These are phyloP conservation scores for Rosalia funebris DNA, from an alignment of 2,888 invertebrate genomes.

Conservation along the genomic window DNA sequence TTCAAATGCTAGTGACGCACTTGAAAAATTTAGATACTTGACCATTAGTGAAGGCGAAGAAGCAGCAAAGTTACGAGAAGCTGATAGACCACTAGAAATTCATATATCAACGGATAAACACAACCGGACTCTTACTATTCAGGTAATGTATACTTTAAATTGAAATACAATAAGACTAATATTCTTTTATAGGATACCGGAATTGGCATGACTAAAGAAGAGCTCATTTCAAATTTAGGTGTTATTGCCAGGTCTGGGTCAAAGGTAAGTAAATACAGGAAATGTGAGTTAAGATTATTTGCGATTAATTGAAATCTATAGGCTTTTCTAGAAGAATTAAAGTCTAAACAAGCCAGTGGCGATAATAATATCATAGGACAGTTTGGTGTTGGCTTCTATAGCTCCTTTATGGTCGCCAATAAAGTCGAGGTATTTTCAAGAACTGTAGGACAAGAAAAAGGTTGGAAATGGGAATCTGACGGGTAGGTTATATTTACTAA, in stretches of 20 bases:
- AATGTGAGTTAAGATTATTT: not conserved
- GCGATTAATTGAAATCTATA: constrained; percentile 50
- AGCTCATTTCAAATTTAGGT: constrained; percentile 89
- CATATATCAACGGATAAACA: constrained; percentile 89
- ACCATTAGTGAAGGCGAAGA: constrained; percentile 68
- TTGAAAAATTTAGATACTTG: constrained; percentile 91
- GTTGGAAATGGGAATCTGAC: constrained; percentile 90
- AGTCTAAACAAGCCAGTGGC: constrained; percentile 70
- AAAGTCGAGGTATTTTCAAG: constrained; percentile 92
- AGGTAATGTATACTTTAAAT: too few relatives aligned
- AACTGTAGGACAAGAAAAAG: constrained; percentile 75
- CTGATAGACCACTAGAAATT: constrained; percentile 83
- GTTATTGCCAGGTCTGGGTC: constrained; percentile 97
- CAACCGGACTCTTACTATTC: constrained; percentile 83
- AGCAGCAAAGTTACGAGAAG: constrained; percentile 65
- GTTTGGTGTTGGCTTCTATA: constrained; percentile 98
- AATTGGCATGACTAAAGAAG: constrained; percentile 94
- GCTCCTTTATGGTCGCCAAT: constrained; percentile 96
- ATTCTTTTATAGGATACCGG: constrained; percentile 79
- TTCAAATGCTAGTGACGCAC: constrained; percentile 96
- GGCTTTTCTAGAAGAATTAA: constrained; percentile 87
- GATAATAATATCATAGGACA: constrained; percentile 91
- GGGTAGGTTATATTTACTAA: constrained; percentile 72
- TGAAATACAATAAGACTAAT: not conserved
- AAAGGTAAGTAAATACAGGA: constrained; percentile 67